Evolutionary conservation across 1,140 invertebrate genomes (phyloP).

Genomic region (Scaptomyza montana): DNA sequence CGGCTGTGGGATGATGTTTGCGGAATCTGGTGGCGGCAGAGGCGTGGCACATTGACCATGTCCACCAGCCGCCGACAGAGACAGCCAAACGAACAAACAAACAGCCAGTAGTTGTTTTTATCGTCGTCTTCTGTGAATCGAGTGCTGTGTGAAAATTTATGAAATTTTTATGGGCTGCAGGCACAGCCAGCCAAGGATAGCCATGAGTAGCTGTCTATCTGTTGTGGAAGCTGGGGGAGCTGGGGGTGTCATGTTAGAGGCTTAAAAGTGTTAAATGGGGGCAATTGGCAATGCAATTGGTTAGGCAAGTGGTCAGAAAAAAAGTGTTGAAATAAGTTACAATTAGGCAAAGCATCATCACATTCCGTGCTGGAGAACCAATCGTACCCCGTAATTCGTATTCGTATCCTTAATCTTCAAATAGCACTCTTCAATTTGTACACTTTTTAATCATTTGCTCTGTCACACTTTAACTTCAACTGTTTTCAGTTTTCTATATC

Average conservation of each 20-base stretch:
- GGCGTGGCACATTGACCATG: neutral
- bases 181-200: neutral
- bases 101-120: neutral
- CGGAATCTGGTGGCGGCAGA: neutral
- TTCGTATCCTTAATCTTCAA: neutral
- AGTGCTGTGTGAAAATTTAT: slow-evolving; percentile 13
- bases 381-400: neutral
- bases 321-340: neutral
- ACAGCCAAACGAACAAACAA: no score
- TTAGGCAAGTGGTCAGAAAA: slow-evolving; percentile 16
- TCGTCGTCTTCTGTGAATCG: neutral
- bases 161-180: neutral
- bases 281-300: slow-evolving; percentile 48
- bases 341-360: slow-evolving; percentile 11
- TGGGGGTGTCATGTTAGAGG: slow-evolving; percentile 62
- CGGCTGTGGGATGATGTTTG: slow-evolving; percentile 26
- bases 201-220: slow-evolving; percentile 10
- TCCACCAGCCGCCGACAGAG: no score
- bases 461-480: no score
- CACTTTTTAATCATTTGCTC: no score
- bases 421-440: neutral
- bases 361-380: slow-evolving; percentile 19
- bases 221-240: slow-evolving; percentile 3
- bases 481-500: neutral
- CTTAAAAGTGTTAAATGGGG: slow-evolving; percentile 61